Evolutionary conservation across 2,797 vertebrate genomes (phyloP).

Genomic region (Carduelis carduelis): DNA sequence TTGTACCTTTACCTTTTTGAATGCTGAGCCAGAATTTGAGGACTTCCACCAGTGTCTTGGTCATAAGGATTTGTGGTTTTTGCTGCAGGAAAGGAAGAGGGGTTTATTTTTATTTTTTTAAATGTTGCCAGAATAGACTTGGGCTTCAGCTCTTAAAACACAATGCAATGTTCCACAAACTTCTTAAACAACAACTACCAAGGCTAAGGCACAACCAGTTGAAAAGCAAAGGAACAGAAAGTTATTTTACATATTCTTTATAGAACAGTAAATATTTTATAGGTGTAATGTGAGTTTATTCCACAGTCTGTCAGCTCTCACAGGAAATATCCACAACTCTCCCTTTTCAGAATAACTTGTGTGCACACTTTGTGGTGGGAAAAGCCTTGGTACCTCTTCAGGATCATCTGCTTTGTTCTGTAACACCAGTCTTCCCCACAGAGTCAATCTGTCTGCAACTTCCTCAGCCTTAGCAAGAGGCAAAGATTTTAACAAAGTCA

Average conservation of each 20-base stretch:
- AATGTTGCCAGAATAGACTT: background rate
- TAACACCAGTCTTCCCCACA: constrained; percentile 84
- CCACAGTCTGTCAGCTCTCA: background rate
- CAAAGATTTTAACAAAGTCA: constrained; percentile 81
- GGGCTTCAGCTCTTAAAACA: background rate
- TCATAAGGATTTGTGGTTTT: constrained; percentile 79
- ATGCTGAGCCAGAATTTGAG: constrained; percentile 82
- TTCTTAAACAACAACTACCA: background rate
- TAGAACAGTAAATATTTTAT: background rate
- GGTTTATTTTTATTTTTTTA: background rate
- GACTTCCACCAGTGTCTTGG: constrained; percentile 83
- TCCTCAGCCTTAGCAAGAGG: constrained; percentile 75
- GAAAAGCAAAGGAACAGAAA: background rate
- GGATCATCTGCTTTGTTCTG: constrained; percentile 80
- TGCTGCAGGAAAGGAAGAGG: constrained; percentile 69
- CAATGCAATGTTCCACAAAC: background rate
- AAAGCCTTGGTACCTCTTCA: constrained; percentile 78
- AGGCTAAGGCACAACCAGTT: background rate
- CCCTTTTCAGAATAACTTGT: background rate
- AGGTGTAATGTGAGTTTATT: background rate
- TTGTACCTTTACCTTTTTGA: constrained; percentile 79
- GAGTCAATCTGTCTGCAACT: constrained; percentile 82
- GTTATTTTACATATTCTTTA: background rate
- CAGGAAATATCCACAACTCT: background rate
- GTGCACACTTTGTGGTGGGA: background rate